These are phyloP conservation scores for Steatornis caripensis DNA, from an alignment of 2,113 vertebrate species.

Conservation along the genomic window DNA sequence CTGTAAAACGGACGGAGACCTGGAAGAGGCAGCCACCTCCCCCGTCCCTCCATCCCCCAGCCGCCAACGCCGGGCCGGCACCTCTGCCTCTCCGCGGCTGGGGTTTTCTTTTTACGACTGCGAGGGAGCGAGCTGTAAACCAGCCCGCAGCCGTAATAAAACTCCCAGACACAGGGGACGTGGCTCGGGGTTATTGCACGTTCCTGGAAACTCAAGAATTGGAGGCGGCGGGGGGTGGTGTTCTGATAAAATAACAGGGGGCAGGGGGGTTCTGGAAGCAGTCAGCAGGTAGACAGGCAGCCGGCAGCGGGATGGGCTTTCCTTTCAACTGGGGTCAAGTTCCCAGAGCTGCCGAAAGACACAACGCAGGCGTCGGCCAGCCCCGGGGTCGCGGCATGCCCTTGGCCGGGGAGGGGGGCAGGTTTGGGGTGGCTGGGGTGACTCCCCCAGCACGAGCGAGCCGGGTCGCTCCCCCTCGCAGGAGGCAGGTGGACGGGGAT, in stretches of 20 bases:
- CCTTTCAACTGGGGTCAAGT: constrained; percentile 32
- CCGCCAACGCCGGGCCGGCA: background rate
- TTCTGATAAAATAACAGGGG: constrained; percentile 17
- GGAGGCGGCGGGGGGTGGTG: background rate
- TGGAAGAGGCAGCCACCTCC: background rate
- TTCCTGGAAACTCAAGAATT: constrained; percentile 7
- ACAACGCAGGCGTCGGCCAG: background rate
- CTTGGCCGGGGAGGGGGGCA: rapidly evolving
- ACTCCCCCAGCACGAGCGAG: background rate
- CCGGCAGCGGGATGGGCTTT: background rate
- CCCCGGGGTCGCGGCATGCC: background rate
- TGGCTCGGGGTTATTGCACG: background rate
- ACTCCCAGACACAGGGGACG: constrained; percentile 20
- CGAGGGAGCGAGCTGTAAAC: background rate
- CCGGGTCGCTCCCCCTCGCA: background rate
- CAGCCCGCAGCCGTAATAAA: constrained; percentile 13
- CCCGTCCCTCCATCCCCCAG: background rate
- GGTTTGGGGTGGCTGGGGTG: background rate
- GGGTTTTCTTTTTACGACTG: background rate
- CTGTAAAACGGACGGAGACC: background rate
- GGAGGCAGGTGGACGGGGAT: background rate
- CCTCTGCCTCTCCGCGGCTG: background rate
- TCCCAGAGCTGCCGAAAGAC: constrained; percentile 28
- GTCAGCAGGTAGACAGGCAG: constrained; percentile 48
- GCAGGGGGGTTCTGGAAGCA: constrained; percentile 41